Evolutionary conservation across 2,888 invertebrate species (phyloP).

Genomic region (Stenotaenia linearis): DNA sequence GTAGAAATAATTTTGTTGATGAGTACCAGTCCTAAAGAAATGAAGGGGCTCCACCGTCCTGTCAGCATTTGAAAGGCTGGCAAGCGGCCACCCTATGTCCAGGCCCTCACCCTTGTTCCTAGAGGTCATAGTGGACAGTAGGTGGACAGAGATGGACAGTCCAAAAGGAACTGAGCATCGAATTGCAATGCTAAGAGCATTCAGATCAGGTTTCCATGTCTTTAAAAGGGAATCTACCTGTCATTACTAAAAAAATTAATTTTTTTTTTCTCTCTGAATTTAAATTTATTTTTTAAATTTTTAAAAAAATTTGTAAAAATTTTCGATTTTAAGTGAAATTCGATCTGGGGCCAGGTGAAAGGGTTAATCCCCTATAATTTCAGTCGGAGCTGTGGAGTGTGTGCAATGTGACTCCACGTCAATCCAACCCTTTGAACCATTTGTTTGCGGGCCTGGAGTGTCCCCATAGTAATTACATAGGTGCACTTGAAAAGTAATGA

Average conservation of each 20-base stretch:
- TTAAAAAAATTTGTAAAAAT: background rate
- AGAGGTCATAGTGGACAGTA: conserved; percentile 1
- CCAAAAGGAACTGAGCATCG: background rate
- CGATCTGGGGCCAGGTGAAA: background rate
- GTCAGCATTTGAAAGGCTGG: conserved; percentile 6
- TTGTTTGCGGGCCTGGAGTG: background rate
- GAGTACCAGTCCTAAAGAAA: conserved; percentile 14
- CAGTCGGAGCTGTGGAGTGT: background rate
- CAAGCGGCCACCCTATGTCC: conserved; percentile 11
- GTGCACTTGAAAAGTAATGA: background rate
- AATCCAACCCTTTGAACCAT: background rate
- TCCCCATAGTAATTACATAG: background rate
- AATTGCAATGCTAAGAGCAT: background rate
- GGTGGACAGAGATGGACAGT: conserved; percentile 15
- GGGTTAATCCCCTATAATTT: conserved; percentile 1
- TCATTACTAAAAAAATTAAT: background rate
- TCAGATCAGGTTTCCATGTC: background rate
- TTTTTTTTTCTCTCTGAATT: no score
- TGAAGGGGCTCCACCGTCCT: conserved; percentile 15
- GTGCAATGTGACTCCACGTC: conserved; percentile 3
- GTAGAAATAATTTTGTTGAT: conserved; percentile 19
- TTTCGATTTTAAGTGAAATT: background rate
- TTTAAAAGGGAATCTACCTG: background rate
- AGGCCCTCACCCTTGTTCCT: conserved; percentile 7
- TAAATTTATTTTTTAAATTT: background rate